Conservation (phyloP, 2,113 vertebrate genomes). For the Siniperca chuatsi region DNA sequence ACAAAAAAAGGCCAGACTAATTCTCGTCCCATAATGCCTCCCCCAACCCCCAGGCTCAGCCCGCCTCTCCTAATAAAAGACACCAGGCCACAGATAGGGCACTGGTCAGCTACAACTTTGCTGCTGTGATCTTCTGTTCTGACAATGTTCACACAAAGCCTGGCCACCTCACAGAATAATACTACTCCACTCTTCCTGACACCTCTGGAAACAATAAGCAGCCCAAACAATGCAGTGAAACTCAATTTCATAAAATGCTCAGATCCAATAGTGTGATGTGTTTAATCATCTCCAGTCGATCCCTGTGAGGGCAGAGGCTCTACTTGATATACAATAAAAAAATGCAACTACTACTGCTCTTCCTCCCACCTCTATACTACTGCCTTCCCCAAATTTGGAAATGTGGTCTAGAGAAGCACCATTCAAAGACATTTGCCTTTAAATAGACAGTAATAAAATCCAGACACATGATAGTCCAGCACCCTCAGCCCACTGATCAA, state of each 20-base stretch:
- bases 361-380: neutral
- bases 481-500: constrained; percentile 56
- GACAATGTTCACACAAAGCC: constrained; percentile 55
- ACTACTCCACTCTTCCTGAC: constrained; percentile 28
- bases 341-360: constrained; percentile 1
- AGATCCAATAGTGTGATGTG: neutral
- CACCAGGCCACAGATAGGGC: constrained; percentile 66
- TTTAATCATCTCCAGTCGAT: constrained; percentile 7
- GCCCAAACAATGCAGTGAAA: constrained; percentile 26
- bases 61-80: constrained; percentile 77
- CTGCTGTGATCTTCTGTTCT: constrained; percentile 66
- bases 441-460: constrained; percentile 81
- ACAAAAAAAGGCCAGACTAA: constrained; percentile 82
- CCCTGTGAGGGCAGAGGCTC: neutral
- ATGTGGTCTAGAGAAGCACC: constrained; percentile 46
- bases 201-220: constrained; percentile 37
- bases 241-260: constrained; percentile 2
- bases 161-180: constrained; percentile 34
- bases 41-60: constrained; percentile 70
- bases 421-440: constrained; percentile 71
- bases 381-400: constrained; percentile 63
- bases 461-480: constrained; percentile 65
- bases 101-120: constrained; percentile 72
- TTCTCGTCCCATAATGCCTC: constrained; percentile 78
- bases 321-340: neutral